These are phyloP conservation scores for Argyrosomus japonicus DNA, from an alignment of 2,113 vertebrate species.

Conservation along the genomic window DNA sequence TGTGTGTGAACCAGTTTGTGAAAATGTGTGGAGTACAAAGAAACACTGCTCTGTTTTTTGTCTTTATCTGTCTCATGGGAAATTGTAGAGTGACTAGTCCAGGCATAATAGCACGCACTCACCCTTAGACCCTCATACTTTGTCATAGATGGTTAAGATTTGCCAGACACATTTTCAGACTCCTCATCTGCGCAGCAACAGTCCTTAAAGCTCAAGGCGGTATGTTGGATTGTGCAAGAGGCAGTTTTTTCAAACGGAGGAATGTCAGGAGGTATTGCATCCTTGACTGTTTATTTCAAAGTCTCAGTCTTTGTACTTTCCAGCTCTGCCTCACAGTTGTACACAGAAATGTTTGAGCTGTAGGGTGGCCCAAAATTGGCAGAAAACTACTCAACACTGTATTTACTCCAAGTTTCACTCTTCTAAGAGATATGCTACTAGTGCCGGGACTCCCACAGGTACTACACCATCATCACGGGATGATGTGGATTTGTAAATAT, in stretches of 20 bases:
- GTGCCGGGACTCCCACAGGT: background rate
- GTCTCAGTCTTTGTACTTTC: slow-evolving; percentile 41
- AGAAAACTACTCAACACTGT: background rate
- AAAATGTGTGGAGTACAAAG: background rate
- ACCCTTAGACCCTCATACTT: slow-evolving; percentile 24
- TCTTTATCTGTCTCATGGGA: slow-evolving; percentile 15
- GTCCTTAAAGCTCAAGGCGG: slow-evolving; percentile 22
- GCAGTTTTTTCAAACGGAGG: slow-evolving; percentile 14
- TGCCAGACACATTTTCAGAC: slow-evolving; percentile 60
- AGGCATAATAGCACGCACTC: slow-evolving; percentile 29
- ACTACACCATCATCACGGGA: background rate
- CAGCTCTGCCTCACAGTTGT: slow-evolving; percentile 17
- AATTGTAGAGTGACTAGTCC: slow-evolving; percentile 19
- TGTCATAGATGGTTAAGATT: slow-evolving; percentile 55
- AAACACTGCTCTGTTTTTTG: slow-evolving; percentile 4
- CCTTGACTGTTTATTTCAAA: slow-evolving; percentile 49
- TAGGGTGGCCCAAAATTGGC: slow-evolving; percentile 2
- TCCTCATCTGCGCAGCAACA: slow-evolving; percentile 38
- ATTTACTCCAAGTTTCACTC: slow-evolving; percentile 17
- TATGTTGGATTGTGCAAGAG: slow-evolving; percentile 55
- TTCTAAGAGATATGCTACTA: background rate
- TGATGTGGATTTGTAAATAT: background rate
- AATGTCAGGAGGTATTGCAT: slow-evolving; percentile 37
- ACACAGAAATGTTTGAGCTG: background rate
- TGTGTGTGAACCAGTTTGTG: background rate